Percentiles rank a stretch among this genome's conserved stretches.
These are phyloP conservation scores for Tolmerus cingulatus DNA, from an alignment of 2,888 invertebrate species.

Conservation along the genomic window DNA sequence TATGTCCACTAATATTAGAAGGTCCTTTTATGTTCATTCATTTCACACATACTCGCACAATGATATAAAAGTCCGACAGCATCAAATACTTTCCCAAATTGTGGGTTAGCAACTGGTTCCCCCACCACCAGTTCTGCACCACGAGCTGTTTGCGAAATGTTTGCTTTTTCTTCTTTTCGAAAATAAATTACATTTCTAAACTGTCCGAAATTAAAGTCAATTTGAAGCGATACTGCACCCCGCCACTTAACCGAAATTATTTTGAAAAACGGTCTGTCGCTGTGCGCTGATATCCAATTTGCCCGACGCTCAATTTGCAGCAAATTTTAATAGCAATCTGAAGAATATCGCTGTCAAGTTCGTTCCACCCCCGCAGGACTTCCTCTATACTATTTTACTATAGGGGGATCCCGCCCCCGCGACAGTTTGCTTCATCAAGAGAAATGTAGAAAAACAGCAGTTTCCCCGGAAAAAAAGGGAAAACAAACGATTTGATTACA, in stretches of 20 bases:
- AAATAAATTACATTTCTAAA: neutral
- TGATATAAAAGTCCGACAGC: neutral
- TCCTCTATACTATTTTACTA: no score
- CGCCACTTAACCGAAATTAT: neutral
- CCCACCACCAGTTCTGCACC: neutral
- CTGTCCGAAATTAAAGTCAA: neutral
- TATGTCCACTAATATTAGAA: neutral
- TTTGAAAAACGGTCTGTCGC: neutral
- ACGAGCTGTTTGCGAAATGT: neutral
- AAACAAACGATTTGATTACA: constrained; percentile 34
- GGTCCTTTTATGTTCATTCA: neutral
- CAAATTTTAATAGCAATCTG: neutral
- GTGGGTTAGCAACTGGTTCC: neutral
- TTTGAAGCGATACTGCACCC: neutral
- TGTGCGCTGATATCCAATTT: neutral
- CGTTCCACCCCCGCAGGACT: neutral
- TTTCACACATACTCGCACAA: neutral
- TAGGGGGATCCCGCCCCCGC: neutral
- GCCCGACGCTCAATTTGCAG: neutral
- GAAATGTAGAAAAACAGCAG: constrained; percentile 7
- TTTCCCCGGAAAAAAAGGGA: neutral
- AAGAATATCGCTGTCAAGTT: neutral
- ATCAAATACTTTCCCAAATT: neutral
- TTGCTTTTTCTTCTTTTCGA: neutral
- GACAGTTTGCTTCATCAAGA: neutral